These are phyloP conservation scores for Aphelenchoides fujianensis DNA, from an alignment of 1,140 invertebrate species.

Conservation along the genomic window DNA sequence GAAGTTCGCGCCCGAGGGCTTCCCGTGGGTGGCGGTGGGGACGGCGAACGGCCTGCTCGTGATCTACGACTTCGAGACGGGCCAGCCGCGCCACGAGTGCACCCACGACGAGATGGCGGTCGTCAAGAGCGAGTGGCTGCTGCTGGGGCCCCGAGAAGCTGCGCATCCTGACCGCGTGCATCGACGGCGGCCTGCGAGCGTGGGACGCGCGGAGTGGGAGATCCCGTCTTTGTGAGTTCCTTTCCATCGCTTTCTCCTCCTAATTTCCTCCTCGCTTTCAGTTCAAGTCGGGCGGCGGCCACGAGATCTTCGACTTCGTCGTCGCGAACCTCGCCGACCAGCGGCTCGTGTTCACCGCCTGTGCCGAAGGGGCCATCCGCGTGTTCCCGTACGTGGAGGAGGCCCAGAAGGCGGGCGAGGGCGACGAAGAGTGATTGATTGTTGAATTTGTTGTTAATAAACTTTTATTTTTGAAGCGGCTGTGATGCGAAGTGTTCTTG, in stretches of 20 bases:
- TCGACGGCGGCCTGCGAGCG: slow-evolving; percentile 33
- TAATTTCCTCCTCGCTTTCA: slow-evolving; percentile 19
- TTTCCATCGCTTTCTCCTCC: background rate
- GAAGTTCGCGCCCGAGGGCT: slow-evolving; percentile 23
- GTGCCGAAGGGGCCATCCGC: slow-evolving; percentile 32
- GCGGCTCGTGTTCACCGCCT: slow-evolving; percentile 31
- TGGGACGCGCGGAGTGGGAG: slow-evolving; percentile 42
- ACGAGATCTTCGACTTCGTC: slow-evolving; percentile 34
- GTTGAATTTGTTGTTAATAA: slow-evolving; percentile 11
- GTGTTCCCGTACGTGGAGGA: slow-evolving; percentile 17
- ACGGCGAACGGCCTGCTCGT: slow-evolving; percentile 21
- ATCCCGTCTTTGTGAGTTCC: slow-evolving; percentile 32
- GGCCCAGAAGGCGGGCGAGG: background rate
- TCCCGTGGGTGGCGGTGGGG: slow-evolving; percentile 42
- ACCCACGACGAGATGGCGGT: slow-evolving; percentile 36
- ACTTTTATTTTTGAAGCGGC: too few relatives aligned
- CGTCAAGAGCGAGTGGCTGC: slow-evolving; percentile 30
- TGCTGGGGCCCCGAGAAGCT: background rate
- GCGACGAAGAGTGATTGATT: background rate
- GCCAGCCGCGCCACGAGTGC: slow-evolving; percentile 32
- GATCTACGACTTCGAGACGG: slow-evolving; percentile 35
- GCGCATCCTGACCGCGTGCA: slow-evolving; percentile 34
- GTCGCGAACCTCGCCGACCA: background rate
- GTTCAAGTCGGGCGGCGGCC: slow-evolving; percentile 31
- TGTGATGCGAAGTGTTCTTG: background rate